Base-by-base conservation (phyloP, 2,888 invertebrate species). In the Hydrotaea diabolus region DNA sequence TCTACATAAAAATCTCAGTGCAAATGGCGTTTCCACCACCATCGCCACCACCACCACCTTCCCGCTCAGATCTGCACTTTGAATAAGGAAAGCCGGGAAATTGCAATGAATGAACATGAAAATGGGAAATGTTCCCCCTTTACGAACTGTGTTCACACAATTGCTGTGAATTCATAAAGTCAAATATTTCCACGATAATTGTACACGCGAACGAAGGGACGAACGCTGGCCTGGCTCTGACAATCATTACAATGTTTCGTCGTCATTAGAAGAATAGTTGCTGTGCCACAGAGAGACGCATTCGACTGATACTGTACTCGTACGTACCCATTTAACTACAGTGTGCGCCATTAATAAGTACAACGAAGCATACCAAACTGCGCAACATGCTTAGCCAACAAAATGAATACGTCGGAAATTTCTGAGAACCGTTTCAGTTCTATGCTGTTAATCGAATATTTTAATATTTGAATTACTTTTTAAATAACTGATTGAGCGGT, bases 121-220 rank as follows among this genome's bases (percentile, higher is more conserved):
- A 59, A 43, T 43, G 59, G 11, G 46, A 62, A 80, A 76, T 15
- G 2, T 69, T 66, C n/a, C 81, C 77, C 74, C 43, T 77, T 76
- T 72, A 64, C 21, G 13, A 69, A 15, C 46, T 0, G 21, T 59
- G 79, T 82, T 82, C 79, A 85, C 85, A 80, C 82, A 82, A 82
- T 77, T 75, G 82, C 85, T 85, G 85, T 82, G 85, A 85, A 85
- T 82, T 31, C 49, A 62, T 77, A 82, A 80, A 82, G 77, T 85
- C 79, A 74, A 80, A 79, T 77, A 71, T 80, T 85, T 85, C 82
- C 82, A 85, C 82, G 85, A 80, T 31, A 62, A 62, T 31, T 31
- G 31, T 7, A 62, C 26, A 39, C 9, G 9, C 39, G 39, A 39
- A 39, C 31, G 17, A 62, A 62, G 13, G 26, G 5, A 26, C 9